phyloP scores from a whole-genome alignment of 2,113 vertebrate genomes.

The Archilochus colubris region DNA sequence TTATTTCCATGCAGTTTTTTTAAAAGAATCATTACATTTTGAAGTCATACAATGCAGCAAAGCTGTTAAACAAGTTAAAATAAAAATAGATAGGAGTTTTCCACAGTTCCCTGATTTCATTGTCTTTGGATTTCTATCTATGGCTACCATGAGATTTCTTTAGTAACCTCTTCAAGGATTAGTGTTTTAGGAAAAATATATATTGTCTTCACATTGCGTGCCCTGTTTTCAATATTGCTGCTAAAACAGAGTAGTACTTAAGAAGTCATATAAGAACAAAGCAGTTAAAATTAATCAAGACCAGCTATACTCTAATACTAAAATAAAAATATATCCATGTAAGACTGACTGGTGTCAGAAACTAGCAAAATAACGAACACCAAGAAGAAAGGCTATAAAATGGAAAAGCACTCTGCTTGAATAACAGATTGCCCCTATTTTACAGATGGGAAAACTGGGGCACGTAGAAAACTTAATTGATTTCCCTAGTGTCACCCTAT shows the following conservation, averaged over 20 bases:
- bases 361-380: neutral
- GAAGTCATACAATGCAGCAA: neutral
- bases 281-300: neutral
- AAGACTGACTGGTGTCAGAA: neutral
- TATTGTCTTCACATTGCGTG: neutral
- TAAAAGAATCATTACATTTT: neutral
- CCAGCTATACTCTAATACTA: neutral
- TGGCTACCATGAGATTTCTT: neutral
- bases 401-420: conserved; percentile 14
- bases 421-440: conserved; percentile 52
- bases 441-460: conserved; percentile 54
- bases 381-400: neutral
- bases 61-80: neutral
- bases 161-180: neutral
- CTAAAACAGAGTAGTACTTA: neutral
- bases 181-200: neutral
- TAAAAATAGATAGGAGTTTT: neutral
- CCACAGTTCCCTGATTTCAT: neutral
- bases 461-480: conserved; percentile 54
- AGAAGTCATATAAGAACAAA: neutral
- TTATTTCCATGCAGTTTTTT: neutral
- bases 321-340: neutral
- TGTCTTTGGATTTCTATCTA: neutral
- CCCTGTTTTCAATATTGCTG: neutral
- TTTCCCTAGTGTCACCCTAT: conserved; percentile 58